Evolutionary conservation across 2,888 invertebrate genomes (phyloP), one percentile per base, ranked within the genome.

Genomic region (Dexiosoma caninum): DNA sequence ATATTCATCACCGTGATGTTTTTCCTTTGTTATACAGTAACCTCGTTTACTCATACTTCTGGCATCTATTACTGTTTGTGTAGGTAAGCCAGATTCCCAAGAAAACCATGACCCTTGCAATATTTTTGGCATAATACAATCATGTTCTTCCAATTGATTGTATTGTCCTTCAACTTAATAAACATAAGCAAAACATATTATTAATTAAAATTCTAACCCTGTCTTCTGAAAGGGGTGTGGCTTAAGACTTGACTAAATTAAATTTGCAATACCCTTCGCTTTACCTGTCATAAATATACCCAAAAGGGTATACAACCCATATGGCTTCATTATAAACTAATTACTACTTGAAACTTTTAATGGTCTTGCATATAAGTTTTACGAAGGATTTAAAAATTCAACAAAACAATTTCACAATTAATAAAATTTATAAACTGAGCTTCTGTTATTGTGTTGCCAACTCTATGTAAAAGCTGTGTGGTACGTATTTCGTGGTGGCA

Each of bases 31-130:
- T 6, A 95, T 92, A 87, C 96, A 96, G 75, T 91, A 90, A 51
- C 96, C 96, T 87, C 93, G 92, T 83, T 92, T 92, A 8, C 94
- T 93, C 95, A 97, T 96, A 46, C 93, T 92, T 76, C 93, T 93
- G 0, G 94, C 94, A 90, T 97, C 95, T 66, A 97, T 94, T 87
- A 95, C 94, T 0, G 96, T 97, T 55, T 94, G 91, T 0, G 96
- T 96, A 85, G 96, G 95, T 85, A 84, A 30, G 9, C 96, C 96
- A 91, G 94, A 94, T 92, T 97, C 97, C 92, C 96, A 95, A 2
- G 96, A 97, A 90, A 96, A 97, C 97, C 97, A 97, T 35, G 95
- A 93, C 78, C 97, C 97, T 85, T 96, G 92, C 59, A 97, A 90
- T 53, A 95, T 94, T 82, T 93, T 87, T 30, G 97, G 97, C 86